Percentiles rank a stretch among this genome's conserved stretches.
phyloP scores from a whole-genome alignment of 2,797 vertebrate genomes.

The Cephalopachus bancanus region DNA sequence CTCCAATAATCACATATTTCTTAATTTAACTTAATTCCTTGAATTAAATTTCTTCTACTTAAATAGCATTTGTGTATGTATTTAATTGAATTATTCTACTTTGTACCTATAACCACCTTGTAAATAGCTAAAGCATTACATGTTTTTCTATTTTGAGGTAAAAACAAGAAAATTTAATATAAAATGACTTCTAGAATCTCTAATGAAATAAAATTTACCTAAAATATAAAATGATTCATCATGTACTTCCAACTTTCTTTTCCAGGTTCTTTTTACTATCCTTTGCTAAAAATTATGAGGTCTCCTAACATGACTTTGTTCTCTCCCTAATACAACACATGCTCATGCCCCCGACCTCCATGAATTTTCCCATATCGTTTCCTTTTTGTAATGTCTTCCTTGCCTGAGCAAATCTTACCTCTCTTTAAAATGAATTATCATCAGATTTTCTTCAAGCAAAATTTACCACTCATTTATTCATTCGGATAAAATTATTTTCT shows the following conservation, averaged over 20 bases:
- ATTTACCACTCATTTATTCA: background rate
- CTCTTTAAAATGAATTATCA: background rate
- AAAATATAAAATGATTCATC: background rate
- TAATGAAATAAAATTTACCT: background rate
- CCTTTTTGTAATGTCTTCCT: background rate
- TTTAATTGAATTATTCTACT: background rate
- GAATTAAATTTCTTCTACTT: background rate
- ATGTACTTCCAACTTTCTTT: background rate
- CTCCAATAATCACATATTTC: background rate
- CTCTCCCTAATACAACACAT: background rate
- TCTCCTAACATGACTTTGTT: background rate
- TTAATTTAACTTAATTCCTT: background rate
- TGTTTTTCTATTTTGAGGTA: background rate
- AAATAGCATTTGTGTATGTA: background rate
- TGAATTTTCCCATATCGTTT: background rate
- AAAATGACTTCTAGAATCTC: background rate
- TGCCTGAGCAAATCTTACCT: background rate
- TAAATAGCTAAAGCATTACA: background rate
- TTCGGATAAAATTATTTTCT: conserved; percentile 5
- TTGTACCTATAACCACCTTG: background rate
- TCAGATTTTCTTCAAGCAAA: background rate
- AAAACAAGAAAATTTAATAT: background rate
- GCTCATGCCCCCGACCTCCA: background rate
- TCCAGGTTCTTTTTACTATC: background rate
- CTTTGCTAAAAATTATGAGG: background rate